Evolutionary conservation across 1,140 invertebrate species (phyloP).

Genomic region (Papilio polytes): DNA sequence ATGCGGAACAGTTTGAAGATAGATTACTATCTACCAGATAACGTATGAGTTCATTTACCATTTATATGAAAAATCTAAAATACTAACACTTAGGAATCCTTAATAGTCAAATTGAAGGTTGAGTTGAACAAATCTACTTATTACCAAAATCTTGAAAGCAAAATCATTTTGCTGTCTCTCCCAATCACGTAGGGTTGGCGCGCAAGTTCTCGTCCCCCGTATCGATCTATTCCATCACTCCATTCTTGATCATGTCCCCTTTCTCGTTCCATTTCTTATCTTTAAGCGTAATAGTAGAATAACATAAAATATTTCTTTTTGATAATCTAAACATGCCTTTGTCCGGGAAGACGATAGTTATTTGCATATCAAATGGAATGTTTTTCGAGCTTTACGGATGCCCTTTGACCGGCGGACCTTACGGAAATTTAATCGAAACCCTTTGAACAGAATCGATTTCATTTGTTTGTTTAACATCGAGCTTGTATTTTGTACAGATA

Average conservation of each 20-base stretch:
- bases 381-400: slow-evolving; percentile 25
- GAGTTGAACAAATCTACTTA: no score
- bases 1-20: not conserved
- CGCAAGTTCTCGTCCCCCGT: no score
- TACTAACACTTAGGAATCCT: no score
- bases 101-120: no score
- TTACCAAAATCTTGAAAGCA: no score
- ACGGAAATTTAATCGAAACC: not conserved
- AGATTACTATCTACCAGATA: not conserved
- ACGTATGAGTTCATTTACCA: not conserved
- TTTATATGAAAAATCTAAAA: not conserved
- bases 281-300: not conserved
- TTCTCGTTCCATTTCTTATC: no score
- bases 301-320: not conserved
- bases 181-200: no score
- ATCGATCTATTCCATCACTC: no score
- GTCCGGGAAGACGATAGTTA: not conserved
- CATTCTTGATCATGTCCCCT: no score
- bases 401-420: slow-evolving; percentile 16
- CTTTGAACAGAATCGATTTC: not conserved
- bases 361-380: slow-evolving; percentile 33
- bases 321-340: not conserved
- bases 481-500: not conserved
- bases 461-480: not conserved
- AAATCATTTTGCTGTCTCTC: no score